Evolutionary conservation across 2,113 vertebrate genomes (phyloP).

Genomic region (Labeo rohita): DNA sequence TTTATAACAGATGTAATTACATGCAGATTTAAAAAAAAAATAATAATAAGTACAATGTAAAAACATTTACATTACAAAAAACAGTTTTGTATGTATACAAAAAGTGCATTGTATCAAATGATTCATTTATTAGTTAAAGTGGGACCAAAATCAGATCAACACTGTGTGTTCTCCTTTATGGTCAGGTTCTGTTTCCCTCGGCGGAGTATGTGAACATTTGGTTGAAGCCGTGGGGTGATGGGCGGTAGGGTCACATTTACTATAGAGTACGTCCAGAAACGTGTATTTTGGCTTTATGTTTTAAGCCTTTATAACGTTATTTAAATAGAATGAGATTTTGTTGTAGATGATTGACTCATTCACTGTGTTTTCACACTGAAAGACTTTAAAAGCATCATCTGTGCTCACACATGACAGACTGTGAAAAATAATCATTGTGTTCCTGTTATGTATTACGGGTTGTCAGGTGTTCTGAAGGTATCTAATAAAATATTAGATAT

Average conservation of each 20-base stretch:
- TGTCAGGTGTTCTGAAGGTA: conserved; percentile 12
- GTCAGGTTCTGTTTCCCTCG: not conserved
- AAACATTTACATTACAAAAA: too few species aligned
- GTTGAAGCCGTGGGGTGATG: not conserved
- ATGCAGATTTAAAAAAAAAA: too few species aligned
- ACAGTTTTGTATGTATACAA: too few species aligned
- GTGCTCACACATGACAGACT: conserved; percentile 22
- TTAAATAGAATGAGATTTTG: not conserved
- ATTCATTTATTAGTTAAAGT: too few species aligned
- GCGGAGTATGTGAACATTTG: not conserved
- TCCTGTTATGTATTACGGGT: conserved; percentile 4
- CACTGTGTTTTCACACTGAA: conserved; percentile 4
- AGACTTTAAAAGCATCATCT: conserved; percentile 20
- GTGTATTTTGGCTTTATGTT: not conserved
- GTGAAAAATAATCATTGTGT: not conserved
- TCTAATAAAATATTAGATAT: not conserved
- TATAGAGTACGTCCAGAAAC: not conserved
- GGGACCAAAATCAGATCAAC: too few species aligned
- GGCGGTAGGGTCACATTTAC: not conserved
- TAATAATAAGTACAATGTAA: too few species aligned
- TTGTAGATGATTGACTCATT: conserved; percentile 18
- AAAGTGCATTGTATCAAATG: too few species aligned
- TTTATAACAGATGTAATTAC: too few species aligned
- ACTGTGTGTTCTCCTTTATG: not conserved
- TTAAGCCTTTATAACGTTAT: not conserved